Percentiles rank a stretch among this genome's conserved stretches.
Evolutionary conservation across 2,888 invertebrate species (phyloP).

Genomic region (Pyrrhia umbra): DNA sequence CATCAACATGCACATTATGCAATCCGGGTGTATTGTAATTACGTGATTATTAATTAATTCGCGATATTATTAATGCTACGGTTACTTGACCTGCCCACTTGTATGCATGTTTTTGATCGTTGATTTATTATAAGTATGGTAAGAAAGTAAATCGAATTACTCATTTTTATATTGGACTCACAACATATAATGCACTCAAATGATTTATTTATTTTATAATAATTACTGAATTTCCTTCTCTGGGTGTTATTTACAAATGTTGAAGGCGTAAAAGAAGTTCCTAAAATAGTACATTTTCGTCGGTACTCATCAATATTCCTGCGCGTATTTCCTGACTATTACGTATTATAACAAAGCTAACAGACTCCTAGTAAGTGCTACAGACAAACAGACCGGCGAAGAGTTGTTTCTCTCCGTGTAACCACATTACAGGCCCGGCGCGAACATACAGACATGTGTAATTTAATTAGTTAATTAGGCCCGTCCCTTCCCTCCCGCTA

Average conservation of each 20-base stretch:
- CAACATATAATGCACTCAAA: too few relatives aligned
- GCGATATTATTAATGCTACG: neutral
- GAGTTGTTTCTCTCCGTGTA: constrained; percentile 18
- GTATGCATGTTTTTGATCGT: neutral
- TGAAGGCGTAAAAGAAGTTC: too few relatives aligned
- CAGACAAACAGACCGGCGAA: constrained; percentile 9
- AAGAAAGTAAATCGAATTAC: too few relatives aligned
- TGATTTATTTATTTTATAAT: too few relatives aligned
- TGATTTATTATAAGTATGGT: neutral
- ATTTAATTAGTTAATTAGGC: constrained; percentile 49
- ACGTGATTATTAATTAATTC: neutral
- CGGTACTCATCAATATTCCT: too few relatives aligned
- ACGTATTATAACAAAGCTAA: too few relatives aligned
- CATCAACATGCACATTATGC: neutral
- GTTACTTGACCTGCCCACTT: neutral
- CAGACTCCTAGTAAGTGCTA: neutral
- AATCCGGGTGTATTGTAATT: neutral
- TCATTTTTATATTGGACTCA: too few relatives aligned
- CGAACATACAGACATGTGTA: constrained; percentile 43
- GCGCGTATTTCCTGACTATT: too few relatives aligned
- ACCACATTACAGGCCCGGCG: constrained; percentile 13
- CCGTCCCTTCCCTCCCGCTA: constrained; percentile 23
- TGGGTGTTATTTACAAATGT: too few relatives aligned
- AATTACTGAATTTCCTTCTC: too few relatives aligned
- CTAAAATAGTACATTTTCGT: too few relatives aligned